Evolutionary conservation across 2,888 invertebrate species (phyloP).

Genomic region (Corbicula japonica): DNA sequence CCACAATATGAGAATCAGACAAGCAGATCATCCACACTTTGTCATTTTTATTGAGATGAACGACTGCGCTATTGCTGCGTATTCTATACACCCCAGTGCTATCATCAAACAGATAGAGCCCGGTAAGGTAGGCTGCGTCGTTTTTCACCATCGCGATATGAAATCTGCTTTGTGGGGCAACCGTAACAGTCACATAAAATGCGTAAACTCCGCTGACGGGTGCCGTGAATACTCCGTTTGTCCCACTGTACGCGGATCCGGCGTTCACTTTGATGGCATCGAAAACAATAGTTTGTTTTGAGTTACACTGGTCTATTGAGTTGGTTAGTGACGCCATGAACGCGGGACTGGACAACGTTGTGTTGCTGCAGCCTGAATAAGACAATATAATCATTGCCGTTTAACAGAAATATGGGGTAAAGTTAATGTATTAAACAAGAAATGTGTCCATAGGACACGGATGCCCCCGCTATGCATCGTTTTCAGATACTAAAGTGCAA

Average conservation of each 20-base stretch:
- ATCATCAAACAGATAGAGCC: neutral
- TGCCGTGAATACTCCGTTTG: constrained; percentile 1
- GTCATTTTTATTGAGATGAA: neutral
- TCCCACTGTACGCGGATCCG: neutral
- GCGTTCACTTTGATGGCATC: constrained; percentile 1
- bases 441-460: too few relatives aligned
- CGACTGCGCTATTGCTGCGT: neutral
- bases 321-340: too few relatives aligned
- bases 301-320: neutral
- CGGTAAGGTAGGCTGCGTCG: neutral
- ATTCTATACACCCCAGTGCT: neutral
- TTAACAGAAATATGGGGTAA: too few relatives aligned
- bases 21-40: neutral
- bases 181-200: constrained; percentile 7
- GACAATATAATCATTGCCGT: too few relatives aligned
- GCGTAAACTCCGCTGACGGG: constrained; percentile 17
- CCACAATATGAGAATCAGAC: neutral
- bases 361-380: too few relatives aligned
- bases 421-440: too few relatives aligned
- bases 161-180: neutral
- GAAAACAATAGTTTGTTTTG: neutral
- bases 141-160: constrained; percentile 4
- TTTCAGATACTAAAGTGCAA: too few relatives aligned
- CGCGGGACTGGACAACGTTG: too few relatives aligned
- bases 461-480: too few relatives aligned